These are phyloP conservation scores for Theristicus caerulescens DNA, from an alignment of 2,113 vertebrate genomes.

Conservation along the genomic window DNA sequence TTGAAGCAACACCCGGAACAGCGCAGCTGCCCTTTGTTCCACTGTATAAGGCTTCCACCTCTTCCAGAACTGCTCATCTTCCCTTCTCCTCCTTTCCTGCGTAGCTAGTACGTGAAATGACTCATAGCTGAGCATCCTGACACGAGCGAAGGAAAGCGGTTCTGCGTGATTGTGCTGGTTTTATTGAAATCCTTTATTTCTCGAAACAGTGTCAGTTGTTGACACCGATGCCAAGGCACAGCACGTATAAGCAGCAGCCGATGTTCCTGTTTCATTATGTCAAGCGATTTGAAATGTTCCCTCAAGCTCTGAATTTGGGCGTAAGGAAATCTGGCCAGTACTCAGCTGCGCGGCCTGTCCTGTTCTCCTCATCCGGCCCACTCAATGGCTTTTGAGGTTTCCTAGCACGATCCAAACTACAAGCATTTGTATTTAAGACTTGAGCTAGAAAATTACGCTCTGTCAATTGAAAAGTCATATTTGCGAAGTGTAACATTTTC, in stretches of 20 bases:
- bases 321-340: background rate
- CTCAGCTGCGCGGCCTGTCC: background rate
- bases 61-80: background rate
- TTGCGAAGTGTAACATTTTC: background rate
- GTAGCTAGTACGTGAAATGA: fast-evolving
- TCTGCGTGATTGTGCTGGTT: background rate
- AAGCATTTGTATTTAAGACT: background rate
- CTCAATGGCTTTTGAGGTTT: background rate
- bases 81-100: background rate
- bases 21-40: background rate
- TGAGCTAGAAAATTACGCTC: background rate
- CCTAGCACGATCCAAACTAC: background rate
- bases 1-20: background rate
- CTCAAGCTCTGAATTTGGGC: background rate
- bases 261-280: background rate
- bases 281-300: background rate
- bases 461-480: fast-evolving
- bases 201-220: background rate
- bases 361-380: background rate
- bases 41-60: background rate
- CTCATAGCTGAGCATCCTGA: background rate
- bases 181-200: background rate
- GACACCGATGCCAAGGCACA: background rate
- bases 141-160: fast-evolving
- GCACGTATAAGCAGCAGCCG: background rate